These are phyloP conservation scores for Peromyscus attwateri DNA, from an alignment of 2,797 vertebrate genomes.

Conservation along the genomic window DNA sequence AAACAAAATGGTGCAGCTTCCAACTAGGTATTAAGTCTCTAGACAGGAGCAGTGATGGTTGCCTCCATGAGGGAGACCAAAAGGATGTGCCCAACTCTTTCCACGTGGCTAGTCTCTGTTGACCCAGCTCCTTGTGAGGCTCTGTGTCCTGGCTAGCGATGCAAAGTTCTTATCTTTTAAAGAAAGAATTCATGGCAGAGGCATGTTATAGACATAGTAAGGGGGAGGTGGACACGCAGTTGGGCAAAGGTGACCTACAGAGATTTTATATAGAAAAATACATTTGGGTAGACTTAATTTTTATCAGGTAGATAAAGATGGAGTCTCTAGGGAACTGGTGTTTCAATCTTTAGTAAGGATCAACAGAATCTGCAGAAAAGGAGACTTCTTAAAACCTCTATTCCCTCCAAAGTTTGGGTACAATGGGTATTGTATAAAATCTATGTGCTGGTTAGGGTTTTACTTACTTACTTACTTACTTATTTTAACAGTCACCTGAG, in stretches of 20 bases:
- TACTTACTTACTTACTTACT: background rate
- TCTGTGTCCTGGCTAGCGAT: background rate
- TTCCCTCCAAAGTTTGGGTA: constrained; percentile 37
- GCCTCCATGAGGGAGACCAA: background rate
- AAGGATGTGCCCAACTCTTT: background rate
- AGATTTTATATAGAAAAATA: constrained; percentile 2
- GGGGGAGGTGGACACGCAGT: background rate
- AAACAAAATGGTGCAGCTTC: background rate
- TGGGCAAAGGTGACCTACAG: background rate
- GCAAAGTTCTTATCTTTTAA: background rate
- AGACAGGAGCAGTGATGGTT: background rate
- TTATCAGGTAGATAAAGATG: background rate
- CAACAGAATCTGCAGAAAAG: background rate
- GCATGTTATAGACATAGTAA: background rate
- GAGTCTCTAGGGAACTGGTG: constrained; percentile 10
- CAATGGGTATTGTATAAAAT: background rate
- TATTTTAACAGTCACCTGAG: background rate
- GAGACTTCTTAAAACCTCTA: constrained; percentile 36
- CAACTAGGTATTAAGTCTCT: background rate
- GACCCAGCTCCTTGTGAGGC: background rate
- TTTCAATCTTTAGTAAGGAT: constrained; percentile 22
- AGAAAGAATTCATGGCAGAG: background rate
- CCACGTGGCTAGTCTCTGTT: background rate
- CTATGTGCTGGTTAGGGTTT: background rate
- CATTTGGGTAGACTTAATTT: constrained; percentile 32